Base-by-base conservation (phyloP, 2,888 invertebrate genomes). In the Pammene fasciana region DNA sequence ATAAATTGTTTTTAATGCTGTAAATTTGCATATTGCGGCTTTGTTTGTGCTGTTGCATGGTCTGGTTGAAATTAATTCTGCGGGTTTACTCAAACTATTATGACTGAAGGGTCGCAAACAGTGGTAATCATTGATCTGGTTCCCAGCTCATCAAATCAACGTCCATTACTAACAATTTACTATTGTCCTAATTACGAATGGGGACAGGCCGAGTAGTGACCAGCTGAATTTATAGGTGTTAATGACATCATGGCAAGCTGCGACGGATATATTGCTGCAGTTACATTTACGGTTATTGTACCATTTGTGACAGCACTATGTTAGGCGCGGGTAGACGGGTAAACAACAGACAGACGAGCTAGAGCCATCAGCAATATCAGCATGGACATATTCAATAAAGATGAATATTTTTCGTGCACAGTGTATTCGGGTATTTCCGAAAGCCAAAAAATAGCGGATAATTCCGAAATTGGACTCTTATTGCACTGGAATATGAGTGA, bases 121-220 rank as follows among this genome's bases (percentile, higher is more conserved):
- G 43, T 36, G 41, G 56, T 34, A 36, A 50, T 57, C 48, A 50
- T 34, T 57, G 43, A 57, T 52, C 16, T 57, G 48, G 41, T 59
- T 62, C 26, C 56, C 45, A 60, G 67, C 34, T 34, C 55, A 62
- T 55, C 67, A 62, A 68, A 62, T 36, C 57, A 68, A 50, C 36
- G 56, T 36, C 36, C 74, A 79, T 79, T 72, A 75, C 76, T 73
- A 26, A 60, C 36, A 38, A 36, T 18, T 67, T 46, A 67, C 72
- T 72, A 73, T 75, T 65, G 72, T 76, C 79, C 75, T 79, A 82
- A 83, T 83, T 82, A 80, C 75, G 74, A 59, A 66, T 70, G 70
- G 65, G 61, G 71, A 71, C 74, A 75, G 34, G 71, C 74, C 70
- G 75, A 72, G 71, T 67, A 70, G 59, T 65, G 16, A 38, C 64